Percentiles rank a stretch among this genome's conserved stretches.
Evolutionary conservation across 2,888 invertebrate species (phyloP).

Genomic region (Pycnomerus fuliginosus): DNA sequence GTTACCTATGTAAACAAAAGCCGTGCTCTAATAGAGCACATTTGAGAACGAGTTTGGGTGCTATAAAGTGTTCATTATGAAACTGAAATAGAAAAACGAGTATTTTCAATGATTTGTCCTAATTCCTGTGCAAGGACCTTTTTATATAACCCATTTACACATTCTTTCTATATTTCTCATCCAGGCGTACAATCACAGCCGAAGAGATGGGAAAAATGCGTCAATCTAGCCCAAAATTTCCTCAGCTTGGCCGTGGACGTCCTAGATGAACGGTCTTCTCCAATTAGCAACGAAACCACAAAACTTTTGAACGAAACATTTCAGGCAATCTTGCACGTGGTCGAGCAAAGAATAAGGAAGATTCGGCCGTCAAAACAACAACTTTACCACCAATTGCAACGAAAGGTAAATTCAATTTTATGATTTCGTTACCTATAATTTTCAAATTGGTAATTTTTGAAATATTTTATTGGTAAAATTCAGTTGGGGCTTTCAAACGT

Average conservation of each 20-base stretch:
- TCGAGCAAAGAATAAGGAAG: conserved; percentile 32
- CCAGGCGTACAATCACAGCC: conserved; percentile 39
- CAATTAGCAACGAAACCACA: conserved; percentile 35
- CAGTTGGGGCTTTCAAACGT: no score
- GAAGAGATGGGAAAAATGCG: conserved; percentile 58
- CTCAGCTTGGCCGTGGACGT: conserved; percentile 55
- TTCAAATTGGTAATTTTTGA: no score
- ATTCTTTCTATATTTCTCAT: conserved; percentile 14
- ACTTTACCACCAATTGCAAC: conserved; percentile 41
- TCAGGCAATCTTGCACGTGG: conserved; percentile 33
- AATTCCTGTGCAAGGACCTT: no score
- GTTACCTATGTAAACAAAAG: no score
- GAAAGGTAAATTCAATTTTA: conserved; percentile 46
- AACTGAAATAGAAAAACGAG: no score
- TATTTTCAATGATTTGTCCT: no score
- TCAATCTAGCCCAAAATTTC: conserved; percentile 51
- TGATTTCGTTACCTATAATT: conserved; percentile 8
- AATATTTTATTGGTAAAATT: no score
- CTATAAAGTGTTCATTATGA: no score
- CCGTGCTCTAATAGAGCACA: no score
- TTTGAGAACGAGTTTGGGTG: no score
- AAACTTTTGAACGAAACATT: conserved; percentile 38
- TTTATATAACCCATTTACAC: no score
- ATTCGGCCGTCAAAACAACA: conserved; percentile 35
- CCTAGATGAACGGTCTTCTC: conserved; percentile 46